Base-by-base conservation (phyloP, 2,113 vertebrate genomes). In the Cryptotis parvus region DNA sequence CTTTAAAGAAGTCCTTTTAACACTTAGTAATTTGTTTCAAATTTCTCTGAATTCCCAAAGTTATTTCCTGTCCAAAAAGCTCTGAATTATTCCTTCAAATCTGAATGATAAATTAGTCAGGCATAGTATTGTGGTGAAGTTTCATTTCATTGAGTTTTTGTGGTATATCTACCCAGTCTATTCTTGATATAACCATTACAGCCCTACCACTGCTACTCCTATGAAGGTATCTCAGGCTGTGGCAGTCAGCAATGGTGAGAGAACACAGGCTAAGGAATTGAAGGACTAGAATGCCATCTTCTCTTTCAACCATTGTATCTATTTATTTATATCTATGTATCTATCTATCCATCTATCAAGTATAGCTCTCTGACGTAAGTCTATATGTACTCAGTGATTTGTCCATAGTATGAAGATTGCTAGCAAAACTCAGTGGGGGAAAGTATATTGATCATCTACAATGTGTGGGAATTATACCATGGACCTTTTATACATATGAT, bases 191-290 rank as follows among this genome's bases (percentile, higher is more conserved):
- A n/a, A 27, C 4, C 0, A 14, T 1, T 41, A 45, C 43, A 45
- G 39, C 24, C 16, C 14, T 9, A 3, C 3, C 26, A 41, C 27
- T 24, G 22, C 33, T 10, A 33, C 22, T 10, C 12, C 3, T 52
- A 63, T 15, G 52, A 43, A 16, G 15, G 0, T 27, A 4, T 58
- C 29, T 15, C 2, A 14, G 35, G 3, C 0, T 15, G 4, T 2
- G 10, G 8, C 18, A n/a, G 12, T 79, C 33, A 74, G 45, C 6
- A n/a, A 4, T n/a, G 41, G 41, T 35, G 20, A 72, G 26, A 84
- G 33, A 75, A 39, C n/a, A 45, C 35, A 91, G 31, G 18, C 43
- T 49, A 73, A 41, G 4, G 22, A 0, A 3, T 61, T 18, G 9
- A 63, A 35, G 6, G 1, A 26, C 26, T 61, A 0, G 10, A 12